These are phyloP conservation scores for Xylophagus ater DNA, from an alignment of 2,888 invertebrate species.

Conservation along the genomic window DNA sequence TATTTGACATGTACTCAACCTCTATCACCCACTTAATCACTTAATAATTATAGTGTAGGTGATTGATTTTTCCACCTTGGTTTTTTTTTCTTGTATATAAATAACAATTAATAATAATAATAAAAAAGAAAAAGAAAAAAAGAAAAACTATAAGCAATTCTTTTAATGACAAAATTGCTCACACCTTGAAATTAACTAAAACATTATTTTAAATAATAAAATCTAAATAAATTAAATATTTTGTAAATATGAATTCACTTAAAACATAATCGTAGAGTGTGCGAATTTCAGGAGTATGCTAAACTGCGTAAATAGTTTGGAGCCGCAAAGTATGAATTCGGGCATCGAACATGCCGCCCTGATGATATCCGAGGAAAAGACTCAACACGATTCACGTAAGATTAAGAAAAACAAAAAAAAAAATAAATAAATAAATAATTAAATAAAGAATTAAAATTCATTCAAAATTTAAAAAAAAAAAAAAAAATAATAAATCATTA, in stretches of 20 bases:
- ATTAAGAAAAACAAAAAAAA: constrained; percentile 24
- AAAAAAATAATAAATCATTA: constrained; percentile 7
- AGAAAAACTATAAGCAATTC: too few relatives aligned
- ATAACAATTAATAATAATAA: constrained; percentile 10
- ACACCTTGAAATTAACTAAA: neutral
- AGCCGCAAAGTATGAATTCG: constrained; percentile 72
- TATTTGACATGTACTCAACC: too few relatives aligned
- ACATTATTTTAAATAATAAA: constrained; percentile 13
- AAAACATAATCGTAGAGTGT: constrained; percentile 45
- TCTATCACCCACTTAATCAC: too few relatives aligned
- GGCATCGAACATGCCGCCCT: constrained; percentile 64
- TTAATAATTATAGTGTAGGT: too few relatives aligned
- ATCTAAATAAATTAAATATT: constrained; percentile 23
- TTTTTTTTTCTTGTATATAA: constrained; percentile 7
- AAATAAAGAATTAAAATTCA: too few relatives aligned
- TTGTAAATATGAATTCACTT: constrained; percentile 28
- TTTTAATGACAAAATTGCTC: constrained; percentile 1
- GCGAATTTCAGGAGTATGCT: constrained; percentile 78
- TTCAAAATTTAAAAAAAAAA: constrained; percentile 13
- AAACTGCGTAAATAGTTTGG: constrained; percentile 89
- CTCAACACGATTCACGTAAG: constrained; percentile 73
- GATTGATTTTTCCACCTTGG: too few relatives aligned
- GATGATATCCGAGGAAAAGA: constrained; percentile 66
- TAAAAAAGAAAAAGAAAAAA: too few relatives aligned
- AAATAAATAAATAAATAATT: neutral